Evolutionary conservation across 2,888 invertebrate species (phyloP).

Genomic region (Selenia dentaria): DNA sequence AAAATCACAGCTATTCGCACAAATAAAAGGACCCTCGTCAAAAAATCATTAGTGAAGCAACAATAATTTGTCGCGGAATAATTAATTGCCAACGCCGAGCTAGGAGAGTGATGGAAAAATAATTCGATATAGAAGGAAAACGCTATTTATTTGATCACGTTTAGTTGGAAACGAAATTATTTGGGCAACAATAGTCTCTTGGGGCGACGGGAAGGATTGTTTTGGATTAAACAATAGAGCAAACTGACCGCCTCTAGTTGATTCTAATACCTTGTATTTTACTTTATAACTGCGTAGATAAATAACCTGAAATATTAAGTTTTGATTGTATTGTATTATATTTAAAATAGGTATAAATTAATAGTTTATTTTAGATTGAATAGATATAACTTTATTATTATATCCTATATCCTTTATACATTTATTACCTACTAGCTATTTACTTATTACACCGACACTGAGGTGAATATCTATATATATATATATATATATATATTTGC

Average conservation of each 20-base stretch:
- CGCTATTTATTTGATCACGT: conserved; percentile 22
- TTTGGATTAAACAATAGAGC: conserved; percentile 20
- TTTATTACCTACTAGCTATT: too few relatives aligned
- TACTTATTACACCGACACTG: too few relatives aligned
- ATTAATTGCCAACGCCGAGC: conserved; percentile 44
- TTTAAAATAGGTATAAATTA: too few relatives aligned
- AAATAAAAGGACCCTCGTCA: conserved; percentile 69
- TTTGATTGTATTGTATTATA: too few relatives aligned
- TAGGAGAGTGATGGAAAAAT: conserved; percentile 58
- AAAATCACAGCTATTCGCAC: conserved; percentile 51
- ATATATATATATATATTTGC: too few relatives aligned
- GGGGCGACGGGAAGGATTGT: conserved; percentile 19
- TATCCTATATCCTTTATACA: too few relatives aligned
- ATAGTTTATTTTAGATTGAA: too few relatives aligned
- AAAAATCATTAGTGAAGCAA: conserved; percentile 66
- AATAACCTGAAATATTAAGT: too few relatives aligned
- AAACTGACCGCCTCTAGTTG: conserved; percentile 14
- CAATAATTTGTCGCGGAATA: conserved; percentile 70
- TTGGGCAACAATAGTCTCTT: conserved; percentile 17
- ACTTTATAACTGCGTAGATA: too few relatives aligned
- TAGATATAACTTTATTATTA: too few relatives aligned
- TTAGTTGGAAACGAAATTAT: conserved; percentile 24
- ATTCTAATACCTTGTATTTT: conserved; percentile 20
- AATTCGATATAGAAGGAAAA: conserved; percentile 55
- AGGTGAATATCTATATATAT: too few relatives aligned